Base-by-base conservation (phyloP, 2,113 vertebrate genomes). In the pig (Sus scrofa) region DNA sequence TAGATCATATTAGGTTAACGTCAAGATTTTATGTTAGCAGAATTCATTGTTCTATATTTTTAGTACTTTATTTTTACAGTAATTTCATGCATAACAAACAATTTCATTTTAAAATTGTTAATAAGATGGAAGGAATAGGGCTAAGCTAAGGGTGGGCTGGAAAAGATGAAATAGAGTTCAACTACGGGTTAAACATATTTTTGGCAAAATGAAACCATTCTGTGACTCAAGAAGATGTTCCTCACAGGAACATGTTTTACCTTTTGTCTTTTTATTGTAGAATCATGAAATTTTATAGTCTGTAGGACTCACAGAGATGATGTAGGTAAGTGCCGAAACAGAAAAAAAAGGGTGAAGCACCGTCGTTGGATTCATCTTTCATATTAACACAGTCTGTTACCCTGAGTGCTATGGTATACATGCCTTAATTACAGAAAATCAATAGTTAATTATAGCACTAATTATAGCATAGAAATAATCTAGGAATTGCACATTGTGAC, bases 371-470 rank as follows among this genome's bases (percentile, higher is more conserved):
- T 74, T 75, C 39, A 6, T 62, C 30, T 78, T 68, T 15, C 4
- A 24, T 77, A 70, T 60, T 68, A 68, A 56, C 37, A 70, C 1
- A 27, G 37, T 26, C 62, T 65, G 50, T 82, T 91, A 86, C 18
- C 70, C 63, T 50, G 52, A 67, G n/a, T 7, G 22, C 26, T 37
- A 11, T 67, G 75, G 30, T 78, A 37, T 39, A 67, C 60, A 56
- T 50, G 19, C n/a, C 24, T 95, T 75, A 89, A 62, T 96, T 90
- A 92, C 39, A 89, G 79, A 83, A 92, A 94, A 91, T 73, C 84
- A n/a, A 44, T 86, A 94, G 75, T 92, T 92, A 89, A 92, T 92
- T 70, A 68, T 26, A 84, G 50, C 62, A 82, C 58, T 89, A 89
- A 71, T 71, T 63, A 93, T 54, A 86, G 50, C 65, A 63, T 62